Evolutionary conservation across 2,797 vertebrate genomes (phyloP).

Genomic region (Artibeus jamaicensis): DNA sequence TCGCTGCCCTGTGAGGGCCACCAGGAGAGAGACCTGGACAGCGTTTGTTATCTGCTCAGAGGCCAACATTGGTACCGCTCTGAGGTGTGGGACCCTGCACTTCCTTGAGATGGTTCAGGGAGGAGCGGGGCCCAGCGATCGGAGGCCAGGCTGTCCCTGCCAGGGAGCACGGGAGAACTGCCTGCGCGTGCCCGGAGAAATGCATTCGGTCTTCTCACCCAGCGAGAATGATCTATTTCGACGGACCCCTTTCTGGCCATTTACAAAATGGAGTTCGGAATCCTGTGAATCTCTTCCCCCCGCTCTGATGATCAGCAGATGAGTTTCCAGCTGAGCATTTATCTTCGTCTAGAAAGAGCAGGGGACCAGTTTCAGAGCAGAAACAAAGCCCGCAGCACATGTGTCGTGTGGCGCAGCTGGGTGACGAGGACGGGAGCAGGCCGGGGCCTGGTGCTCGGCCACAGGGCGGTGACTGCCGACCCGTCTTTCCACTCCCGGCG

Average conservation of each 20-base stretch:
- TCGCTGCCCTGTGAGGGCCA: not conserved
- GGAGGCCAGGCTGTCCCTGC: not conserved
- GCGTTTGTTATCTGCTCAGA: not conserved
- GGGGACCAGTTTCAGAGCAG: not conserved
- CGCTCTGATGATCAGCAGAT: not conserved
- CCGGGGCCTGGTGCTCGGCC: not conserved
- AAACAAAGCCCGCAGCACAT: not conserved
- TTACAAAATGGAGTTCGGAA: not conserved
- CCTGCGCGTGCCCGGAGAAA: not conserved
- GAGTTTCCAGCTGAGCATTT: not conserved
- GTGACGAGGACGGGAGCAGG: not conserved
- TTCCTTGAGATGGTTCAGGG: not conserved
- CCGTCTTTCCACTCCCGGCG: not conserved
- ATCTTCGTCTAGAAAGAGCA: not conserved
- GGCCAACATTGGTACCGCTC: not conserved
- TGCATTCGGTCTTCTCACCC: not conserved
- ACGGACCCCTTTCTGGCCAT: not conserved
- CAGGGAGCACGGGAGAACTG: not conserved
- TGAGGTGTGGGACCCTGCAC: not conserved
- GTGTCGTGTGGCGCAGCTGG: not conserved
- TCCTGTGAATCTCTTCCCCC: not conserved
- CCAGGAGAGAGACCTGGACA: not conserved
- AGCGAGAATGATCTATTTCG: not conserved
- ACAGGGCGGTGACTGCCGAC: rapidly evolving
- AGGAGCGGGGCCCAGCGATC: not conserved